Evolutionary conservation across 2,797 vertebrate species (phyloP), one percentile per base, ranked within the genome.

Genomic region (Atherinosoma microstoma): DNA sequence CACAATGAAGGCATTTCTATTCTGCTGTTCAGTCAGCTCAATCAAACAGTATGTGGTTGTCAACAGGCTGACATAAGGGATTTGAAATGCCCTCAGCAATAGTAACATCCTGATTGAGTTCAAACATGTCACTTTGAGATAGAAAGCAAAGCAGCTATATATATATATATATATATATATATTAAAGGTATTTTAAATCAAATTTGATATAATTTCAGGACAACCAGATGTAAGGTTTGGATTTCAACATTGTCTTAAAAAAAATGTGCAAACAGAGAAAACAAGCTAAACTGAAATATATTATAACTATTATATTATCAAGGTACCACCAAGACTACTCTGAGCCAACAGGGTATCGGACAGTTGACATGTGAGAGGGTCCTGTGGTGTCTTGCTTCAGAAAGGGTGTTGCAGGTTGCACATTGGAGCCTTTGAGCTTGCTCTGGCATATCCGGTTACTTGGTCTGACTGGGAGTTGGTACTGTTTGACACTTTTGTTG

Each of bases 1-100:
- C 30, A 27, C 47, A 34, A 7, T 13, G 32, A 12, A 64, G 18
- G 24, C 22, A 30, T 35, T 47, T 57, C 9, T 57, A 62, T 68
- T 75, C 54, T 18, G 57, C 49, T 49, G 47, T 49, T 49, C n/a
- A 49, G 34, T 70, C 47, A 76, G 54, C 70, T 74, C 59, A 61
- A 22, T 67, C 61, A 74, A 64, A 40, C 62, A 51, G 67, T 30
- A 47, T 56, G 58, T 34, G 47, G 27, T 36, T 60, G 51, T 71
- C 67, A 80, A 32, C 29, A 22, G 10, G 49, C 36, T 5, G 38
- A 71, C 16, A 27, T 30, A 47, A n/a, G 22, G 56, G 49, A 70
- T 40, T 56, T 62, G 60, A 71, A 76, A 72, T 64, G 22, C 34
- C 60, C 51, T 65, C 54, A 57, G 11, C 51, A 53, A 45, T 53